These are phyloP conservation scores for Seriola aureovittata DNA, from an alignment of 2,113 vertebrate species.

Conservation along the genomic window DNA sequence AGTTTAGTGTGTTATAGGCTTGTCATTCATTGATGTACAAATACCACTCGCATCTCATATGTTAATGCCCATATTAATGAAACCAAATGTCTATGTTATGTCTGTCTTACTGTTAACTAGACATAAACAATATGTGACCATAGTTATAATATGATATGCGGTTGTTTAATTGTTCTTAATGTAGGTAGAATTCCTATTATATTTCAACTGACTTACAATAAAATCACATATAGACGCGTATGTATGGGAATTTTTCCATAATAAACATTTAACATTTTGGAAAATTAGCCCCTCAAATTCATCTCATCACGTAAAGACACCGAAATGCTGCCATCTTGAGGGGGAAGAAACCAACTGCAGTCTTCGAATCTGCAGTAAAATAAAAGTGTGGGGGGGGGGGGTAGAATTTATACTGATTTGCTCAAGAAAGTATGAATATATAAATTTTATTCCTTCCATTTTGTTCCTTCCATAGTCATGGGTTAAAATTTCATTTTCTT, in stretches of 20 bases:
- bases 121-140: neutral
- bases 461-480: neutral
- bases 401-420: neutral
- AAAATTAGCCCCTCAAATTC: neutral
- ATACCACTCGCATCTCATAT: neutral
- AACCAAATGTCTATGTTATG: neutral
- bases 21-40: neutral
- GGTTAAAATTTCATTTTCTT: neutral
- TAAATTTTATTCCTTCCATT: neutral
- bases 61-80: neutral
- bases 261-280: neutral
- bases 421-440: neutral
- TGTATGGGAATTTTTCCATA: neutral
- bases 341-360: conserved; percentile 18
- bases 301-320: conserved; percentile 1
- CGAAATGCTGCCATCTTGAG: conserved; percentile 71
- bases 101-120: neutral
- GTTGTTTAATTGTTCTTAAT: neutral
- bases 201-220: neutral
- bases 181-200: neutral
- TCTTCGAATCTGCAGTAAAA: neutral
- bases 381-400: neutral
- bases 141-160: neutral
- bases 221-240: neutral
- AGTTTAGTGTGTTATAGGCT: neutral